Conservation (phyloP, 1,140 invertebrate species). For the Rhagoletis zephyria region DNA sequence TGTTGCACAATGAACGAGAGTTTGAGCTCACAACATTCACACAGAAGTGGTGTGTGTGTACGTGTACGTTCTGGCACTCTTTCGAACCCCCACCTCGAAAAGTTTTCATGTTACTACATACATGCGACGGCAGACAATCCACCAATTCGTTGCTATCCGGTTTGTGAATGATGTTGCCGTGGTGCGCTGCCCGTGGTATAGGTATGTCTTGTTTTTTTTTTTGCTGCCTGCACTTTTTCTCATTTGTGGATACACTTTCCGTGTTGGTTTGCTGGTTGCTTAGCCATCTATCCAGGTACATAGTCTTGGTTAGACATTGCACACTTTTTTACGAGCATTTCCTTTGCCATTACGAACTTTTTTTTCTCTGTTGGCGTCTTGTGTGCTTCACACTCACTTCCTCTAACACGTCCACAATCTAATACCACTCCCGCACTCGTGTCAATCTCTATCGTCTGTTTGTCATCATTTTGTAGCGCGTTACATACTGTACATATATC, state of each 20-base stretch:
- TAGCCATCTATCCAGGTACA: constrained; percentile 23
- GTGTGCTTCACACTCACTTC: background rate
- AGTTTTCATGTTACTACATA: background rate
- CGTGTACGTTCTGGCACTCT: background rate
- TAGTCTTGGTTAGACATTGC: constrained; percentile 15
- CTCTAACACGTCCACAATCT: background rate
- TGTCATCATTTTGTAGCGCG: background rate
- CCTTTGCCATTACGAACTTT: background rate
- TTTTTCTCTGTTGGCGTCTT: constrained; percentile 42
- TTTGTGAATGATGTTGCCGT: constrained; percentile 43
- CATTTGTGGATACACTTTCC: background rate
- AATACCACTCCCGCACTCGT: background rate
- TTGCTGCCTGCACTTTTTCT: no score
- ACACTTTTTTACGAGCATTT: constrained; percentile 18
- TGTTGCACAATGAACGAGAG: background rate
- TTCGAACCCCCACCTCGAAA: background rate
- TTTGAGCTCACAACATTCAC: background rate
- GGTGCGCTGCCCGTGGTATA: background rate
- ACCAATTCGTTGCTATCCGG: constrained; percentile 51
- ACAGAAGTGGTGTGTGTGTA: background rate
- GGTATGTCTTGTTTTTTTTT: background rate
- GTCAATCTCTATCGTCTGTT: constrained; percentile 22
- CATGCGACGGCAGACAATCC: background rate
- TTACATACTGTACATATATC: background rate
- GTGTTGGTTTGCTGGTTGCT: background rate